A percentile compares a stretch with the other conserved stretches of the same genome.
These are phyloP conservation scores for Falco peregrinus DNA, from an alignment of 2,797 vertebrate species.

Conservation along the genomic window DNA sequence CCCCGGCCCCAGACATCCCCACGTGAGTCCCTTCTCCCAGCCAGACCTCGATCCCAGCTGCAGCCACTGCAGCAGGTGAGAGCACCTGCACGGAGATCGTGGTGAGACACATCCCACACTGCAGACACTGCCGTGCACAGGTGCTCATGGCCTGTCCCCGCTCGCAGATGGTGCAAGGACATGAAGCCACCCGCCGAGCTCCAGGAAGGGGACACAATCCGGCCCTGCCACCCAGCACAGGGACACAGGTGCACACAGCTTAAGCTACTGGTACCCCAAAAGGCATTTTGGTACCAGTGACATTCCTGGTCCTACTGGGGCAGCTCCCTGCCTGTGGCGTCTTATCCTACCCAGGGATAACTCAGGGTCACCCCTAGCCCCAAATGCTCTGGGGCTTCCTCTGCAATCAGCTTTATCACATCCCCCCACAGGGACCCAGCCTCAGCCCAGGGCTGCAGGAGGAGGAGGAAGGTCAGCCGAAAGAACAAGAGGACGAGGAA, in stretches of 20 bases:
- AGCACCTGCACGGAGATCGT: accelerated
- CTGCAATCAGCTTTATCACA: neutral
- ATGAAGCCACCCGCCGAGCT: neutral
- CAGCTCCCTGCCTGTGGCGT: accelerated
- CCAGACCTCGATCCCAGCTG: neutral
- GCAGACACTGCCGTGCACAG: neutral
- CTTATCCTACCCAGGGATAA: neutral
- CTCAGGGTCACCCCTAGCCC: neutral
- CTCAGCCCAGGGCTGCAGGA: neutral
- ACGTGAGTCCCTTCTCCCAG: neutral
- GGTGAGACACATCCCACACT: accelerated
- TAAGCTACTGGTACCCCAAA: neutral
- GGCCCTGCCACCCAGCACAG: neutral
- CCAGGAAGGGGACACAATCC: neutral
- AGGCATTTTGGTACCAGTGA: neutral
- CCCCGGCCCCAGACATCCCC: accelerated
- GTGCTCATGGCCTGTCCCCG: neutral
- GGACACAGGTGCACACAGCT: neutral
- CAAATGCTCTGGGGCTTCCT: neutral
- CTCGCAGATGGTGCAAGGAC: neutral
- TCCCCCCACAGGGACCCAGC: neutral
- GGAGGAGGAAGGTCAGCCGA: accelerated
- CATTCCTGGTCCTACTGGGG: neutral
- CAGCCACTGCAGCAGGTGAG: neutral
- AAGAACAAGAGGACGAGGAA: accelerated